Base-by-base conservation (phyloP, 2,113 vertebrate species). In the Gracilinanus agilis region DNA sequence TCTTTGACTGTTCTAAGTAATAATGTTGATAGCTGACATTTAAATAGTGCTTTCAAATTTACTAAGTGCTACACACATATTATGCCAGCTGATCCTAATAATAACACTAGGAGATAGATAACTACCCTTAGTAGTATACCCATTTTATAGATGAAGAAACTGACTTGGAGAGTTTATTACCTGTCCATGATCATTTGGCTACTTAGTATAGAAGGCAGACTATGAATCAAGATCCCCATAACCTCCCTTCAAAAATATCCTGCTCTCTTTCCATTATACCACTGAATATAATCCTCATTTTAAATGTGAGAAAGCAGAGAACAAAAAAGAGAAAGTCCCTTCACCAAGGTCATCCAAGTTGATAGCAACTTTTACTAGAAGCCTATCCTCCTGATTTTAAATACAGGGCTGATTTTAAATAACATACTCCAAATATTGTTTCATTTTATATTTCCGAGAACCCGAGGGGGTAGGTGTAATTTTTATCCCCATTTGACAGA, bases 101-200 rank as follows among this genome's bases (percentile, higher is more conserved):
- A 13, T 29, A 61, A 61, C 11, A 61, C 27, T 29, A 61, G 12
- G 27, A 61, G 58, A n/a, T 13, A 75, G 12, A 34, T 75, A 75
- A 13, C 21, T 55, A 19, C 2, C 13, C 29, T 16, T 67, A 5
- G 90, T 40, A 49, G 53, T 29, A 44, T 90, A 1, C 27, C 19
- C 16, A 24, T 83, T 90, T 23, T 75, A 90, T 12, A 94, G 56
- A 40, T 40, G 53, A 88, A 40, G 53, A 93, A 89, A 49, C 61
- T 88, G 55, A 9, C 11, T 44, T 91, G 89, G n/a, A 90, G n/a
- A 92, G 53, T 83, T 40, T 9, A 3, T 53, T 53, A 75, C 29
- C 92, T 90, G 27, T 44, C 90, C 92, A 92, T 93, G 53, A 93
- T 92, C 24, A 93, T 54, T 44, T n/a, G 88, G 25, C 92, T 93